These are phyloP conservation scores for Brachyhypopomus occidentalis DNA, from an alignment of 2,113 vertebrate species.

Conservation along the genomic window DNA sequence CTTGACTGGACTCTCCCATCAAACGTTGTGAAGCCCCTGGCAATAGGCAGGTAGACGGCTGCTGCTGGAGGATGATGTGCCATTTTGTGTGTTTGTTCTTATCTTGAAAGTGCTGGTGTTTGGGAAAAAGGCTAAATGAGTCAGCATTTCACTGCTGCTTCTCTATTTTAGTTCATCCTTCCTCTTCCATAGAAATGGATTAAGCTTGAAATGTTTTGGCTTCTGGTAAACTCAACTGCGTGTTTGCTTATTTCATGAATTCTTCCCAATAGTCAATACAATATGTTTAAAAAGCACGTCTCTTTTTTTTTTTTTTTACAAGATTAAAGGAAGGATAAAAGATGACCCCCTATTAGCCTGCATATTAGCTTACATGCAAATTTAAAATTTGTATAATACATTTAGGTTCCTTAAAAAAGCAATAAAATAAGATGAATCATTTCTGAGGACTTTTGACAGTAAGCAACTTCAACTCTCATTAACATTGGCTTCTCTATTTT, in stretches of 20 bases:
- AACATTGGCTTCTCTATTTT: conserved; percentile 12
- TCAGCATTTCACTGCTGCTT: conserved; percentile 28
- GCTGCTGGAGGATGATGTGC: conserved; percentile 17
- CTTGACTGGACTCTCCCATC: conserved; percentile 35
- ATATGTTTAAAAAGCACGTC: background rate
- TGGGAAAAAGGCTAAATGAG: conserved; percentile 7
- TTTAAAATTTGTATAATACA: conserved; percentile 9
- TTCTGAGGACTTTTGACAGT: background rate
- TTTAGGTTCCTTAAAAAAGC: background rate
- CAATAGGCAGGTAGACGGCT: conserved; percentile 50
- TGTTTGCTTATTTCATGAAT: background rate
- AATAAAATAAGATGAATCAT: background rate
- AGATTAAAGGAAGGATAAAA: conserved; percentile 1
- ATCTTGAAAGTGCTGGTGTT: conserved; percentile 33
- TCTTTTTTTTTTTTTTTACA: background rate
- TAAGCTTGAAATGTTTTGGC: conserved; percentile 3
- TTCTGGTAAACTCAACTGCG: conserved; percentile 14
- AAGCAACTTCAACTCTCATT: background rate
- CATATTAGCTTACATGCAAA: conserved; percentile 32
- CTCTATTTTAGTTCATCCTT: conserved; percentile 41
- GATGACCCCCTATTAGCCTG: background rate
- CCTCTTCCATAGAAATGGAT: conserved; percentile 17
- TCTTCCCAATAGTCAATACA: background rate
- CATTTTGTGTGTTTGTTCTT: conserved; percentile 41
- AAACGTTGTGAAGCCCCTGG: conserved; percentile 21